Evolutionary conservation across 2,113 vertebrate species (phyloP).

Genomic region (Zosterops pallidus): DNA sequence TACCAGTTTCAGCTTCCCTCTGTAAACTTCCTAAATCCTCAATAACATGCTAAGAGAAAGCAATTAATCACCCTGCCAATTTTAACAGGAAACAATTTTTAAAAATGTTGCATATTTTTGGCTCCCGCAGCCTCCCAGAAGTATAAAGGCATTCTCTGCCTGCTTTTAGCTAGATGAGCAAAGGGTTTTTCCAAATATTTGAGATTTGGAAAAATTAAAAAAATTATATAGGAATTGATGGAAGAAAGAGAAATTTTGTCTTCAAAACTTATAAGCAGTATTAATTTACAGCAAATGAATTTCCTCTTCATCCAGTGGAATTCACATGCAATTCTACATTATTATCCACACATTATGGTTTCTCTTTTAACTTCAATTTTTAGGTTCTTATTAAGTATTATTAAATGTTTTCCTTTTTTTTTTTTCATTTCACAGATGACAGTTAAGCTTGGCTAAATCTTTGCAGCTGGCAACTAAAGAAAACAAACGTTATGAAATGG

Average conservation of each 20-base stretch:
- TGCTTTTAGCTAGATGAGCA: neutral
- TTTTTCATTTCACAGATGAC: neutral
- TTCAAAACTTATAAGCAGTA: neutral
- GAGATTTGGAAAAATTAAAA: neutral
- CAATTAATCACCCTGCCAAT: neutral
- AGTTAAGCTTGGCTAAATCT: neutral
- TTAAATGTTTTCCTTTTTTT: neutral
- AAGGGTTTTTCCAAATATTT: neutral
- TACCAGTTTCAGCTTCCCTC: neutral
- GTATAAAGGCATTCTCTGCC: neutral
- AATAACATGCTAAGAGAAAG: neutral
- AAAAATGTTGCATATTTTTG: neutral
- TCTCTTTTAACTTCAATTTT: neutral
- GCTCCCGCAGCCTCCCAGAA: neutral
- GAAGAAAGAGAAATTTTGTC: neutral
- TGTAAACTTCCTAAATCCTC: neutral
- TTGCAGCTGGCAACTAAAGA: neutral
- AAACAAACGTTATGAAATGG: neutral
- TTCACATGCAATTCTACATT: neutral
- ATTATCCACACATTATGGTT: neutral
- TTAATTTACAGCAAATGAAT: neutral
- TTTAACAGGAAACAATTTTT: neutral
- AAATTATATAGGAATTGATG: neutral
- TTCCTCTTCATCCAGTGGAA: neutral
- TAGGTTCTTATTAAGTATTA: neutral